These are phyloP conservation scores for Aphodius sticticus DNA, from an alignment of 2,888 invertebrate species.

Conservation along the genomic window DNA sequence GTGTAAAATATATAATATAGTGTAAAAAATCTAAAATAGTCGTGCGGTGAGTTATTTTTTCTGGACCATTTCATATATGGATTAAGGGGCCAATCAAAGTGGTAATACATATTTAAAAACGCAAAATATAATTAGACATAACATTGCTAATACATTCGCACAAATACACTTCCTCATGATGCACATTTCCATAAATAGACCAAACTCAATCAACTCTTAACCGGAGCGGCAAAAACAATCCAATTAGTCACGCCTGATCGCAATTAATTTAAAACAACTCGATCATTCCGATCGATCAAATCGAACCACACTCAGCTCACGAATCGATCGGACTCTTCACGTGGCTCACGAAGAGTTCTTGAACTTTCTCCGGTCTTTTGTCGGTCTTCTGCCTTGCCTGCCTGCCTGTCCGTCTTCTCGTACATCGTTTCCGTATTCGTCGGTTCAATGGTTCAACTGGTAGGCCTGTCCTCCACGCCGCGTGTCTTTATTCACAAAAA, in stretches of 20 bases:
- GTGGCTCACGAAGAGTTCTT: not conserved
- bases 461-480: not conserved
- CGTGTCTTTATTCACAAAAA: not conserved
- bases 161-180: not conserved
- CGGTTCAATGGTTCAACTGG: not conserved
- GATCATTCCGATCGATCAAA: slow-evolving; percentile 4
- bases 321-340: not conserved
- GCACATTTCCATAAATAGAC: slow-evolving; percentile 4
- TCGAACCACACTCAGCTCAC: not conserved
- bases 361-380: slow-evolving; percentile 4
- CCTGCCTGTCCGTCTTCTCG: not conserved
- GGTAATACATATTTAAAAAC: no score
- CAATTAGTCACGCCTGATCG: not conserved
- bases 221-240: slow-evolving; percentile 4
- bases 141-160: not conserved
- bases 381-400: slow-evolving; percentile 17
- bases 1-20: no score
- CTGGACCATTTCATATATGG: no score
- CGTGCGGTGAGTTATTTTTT: no score
- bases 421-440: not conserved
- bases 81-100: no score
- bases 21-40: no score
- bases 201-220: not conserved
- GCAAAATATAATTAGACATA: not conserved
- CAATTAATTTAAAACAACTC: not conserved